Percentiles rank a stretch among this genome's conserved stretches.
Evolutionary conservation across 2,113 vertebrate species (phyloP).

Genomic region (Periophthalmus modestus): DNA sequence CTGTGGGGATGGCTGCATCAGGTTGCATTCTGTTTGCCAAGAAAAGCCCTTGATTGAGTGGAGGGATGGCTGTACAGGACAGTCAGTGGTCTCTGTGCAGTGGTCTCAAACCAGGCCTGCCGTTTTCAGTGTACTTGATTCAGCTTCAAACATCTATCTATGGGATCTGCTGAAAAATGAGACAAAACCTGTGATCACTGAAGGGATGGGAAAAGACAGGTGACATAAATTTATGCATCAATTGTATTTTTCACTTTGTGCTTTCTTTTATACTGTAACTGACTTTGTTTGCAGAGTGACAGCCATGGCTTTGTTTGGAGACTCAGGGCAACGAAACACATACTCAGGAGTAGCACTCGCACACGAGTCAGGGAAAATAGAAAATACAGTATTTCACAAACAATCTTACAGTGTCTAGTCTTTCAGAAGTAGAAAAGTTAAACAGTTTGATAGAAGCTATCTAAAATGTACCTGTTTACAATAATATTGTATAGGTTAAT

Average conservation of each 20-base stretch:
- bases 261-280: background rate
- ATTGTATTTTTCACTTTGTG: background rate
- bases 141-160: constrained; percentile 81
- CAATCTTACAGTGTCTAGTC: constrained; percentile 68
- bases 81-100: constrained; percentile 73
- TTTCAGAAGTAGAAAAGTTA: constrained; percentile 77
- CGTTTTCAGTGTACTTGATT: constrained; percentile 88
- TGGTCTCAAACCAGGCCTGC: constrained; percentile 86
- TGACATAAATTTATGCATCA: constrained; percentile 34
- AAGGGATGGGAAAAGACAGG: constrained; percentile 79
- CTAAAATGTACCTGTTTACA: constrained; percentile 39
- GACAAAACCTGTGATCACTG: constrained; percentile 79
- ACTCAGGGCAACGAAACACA: constrained; percentile 79
- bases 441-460: constrained; percentile 68
- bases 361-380: constrained; percentile 81
- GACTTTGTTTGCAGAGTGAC: constrained; percentile 76
- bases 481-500: background rate
- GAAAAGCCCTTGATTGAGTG: constrained; percentile 85
- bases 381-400: constrained; percentile 85
- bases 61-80: constrained; percentile 75
- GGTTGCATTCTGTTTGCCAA: constrained; percentile 82
- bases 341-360: constrained; percentile 85
- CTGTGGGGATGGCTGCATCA: constrained; percentile 88
- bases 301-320: constrained; percentile 84
- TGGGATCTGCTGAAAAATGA: constrained; percentile 90